Conservation (phyloP, 2,797 vertebrate genomes). For the Chiroxiphia lanceolata region DNA sequence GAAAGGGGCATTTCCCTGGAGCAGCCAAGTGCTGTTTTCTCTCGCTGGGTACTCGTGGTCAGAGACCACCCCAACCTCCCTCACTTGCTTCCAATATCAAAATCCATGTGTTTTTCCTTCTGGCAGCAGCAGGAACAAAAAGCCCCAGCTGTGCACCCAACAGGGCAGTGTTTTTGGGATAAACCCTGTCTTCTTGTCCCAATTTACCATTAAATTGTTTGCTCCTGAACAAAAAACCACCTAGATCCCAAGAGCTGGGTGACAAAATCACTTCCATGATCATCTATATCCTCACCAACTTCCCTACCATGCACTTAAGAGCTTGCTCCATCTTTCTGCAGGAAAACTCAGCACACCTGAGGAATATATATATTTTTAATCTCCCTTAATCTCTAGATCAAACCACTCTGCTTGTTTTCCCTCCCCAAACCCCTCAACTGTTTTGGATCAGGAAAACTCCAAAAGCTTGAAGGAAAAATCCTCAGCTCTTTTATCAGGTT, state of each 20-base stretch:
- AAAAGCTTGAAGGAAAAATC: not conserved
- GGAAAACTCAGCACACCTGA: not conserved
- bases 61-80: not conserved
- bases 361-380: accelerated
- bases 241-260: not conserved
- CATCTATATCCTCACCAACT: not conserved
- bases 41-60: accelerated
- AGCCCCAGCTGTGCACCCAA: not conserved
- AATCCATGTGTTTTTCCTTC: not conserved
- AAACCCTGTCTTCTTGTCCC: not conserved
- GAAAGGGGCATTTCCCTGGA: not conserved
- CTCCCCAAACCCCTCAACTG: not conserved
- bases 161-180: accelerated
- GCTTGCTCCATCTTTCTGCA: not conserved
- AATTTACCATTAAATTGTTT: not conserved
- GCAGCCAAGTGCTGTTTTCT: not conserved
- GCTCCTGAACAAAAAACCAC: not conserved
- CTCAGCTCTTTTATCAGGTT: not conserved
- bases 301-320: not conserved
- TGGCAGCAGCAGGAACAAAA: not conserved
- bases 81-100: not conserved
- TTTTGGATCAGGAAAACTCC: not conserved
- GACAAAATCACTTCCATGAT: not conserved
- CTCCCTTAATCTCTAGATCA: not conserved
- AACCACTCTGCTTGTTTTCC: not conserved